Evolutionary conservation across 1,140 invertebrate species (phyloP).

Genomic region (Phymastichus coffea): DNA sequence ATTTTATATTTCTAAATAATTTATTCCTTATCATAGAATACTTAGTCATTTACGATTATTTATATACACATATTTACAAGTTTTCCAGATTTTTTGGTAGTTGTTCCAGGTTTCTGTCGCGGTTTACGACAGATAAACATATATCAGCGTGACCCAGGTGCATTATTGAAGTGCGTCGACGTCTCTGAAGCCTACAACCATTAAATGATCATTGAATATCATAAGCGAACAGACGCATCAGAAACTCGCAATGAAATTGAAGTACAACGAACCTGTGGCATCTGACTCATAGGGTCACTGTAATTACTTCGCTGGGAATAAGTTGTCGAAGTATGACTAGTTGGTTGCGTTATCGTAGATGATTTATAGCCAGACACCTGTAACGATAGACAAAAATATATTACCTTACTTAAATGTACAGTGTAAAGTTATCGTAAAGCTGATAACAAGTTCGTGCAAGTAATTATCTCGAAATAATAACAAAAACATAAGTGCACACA

Average conservation of each 20-base stretch:
- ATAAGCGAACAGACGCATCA: no score
- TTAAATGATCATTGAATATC: no score
- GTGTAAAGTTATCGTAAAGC: no score
- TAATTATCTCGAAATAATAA: no score
- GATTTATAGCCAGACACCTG: conserved; percentile 51
- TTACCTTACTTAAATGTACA: no score
- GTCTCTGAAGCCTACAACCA: conserved; percentile 11
- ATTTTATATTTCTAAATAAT: no score
- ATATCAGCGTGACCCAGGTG: conserved; percentile 14
- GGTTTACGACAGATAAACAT: not conserved
- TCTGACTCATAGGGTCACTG: conserved; percentile 47
- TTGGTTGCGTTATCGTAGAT: conserved; percentile 42
- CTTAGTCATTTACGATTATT: no score
- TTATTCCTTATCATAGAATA: no score
- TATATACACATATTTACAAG: conserved; percentile 21
- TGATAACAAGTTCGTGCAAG: no score
- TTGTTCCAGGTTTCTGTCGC: no score
- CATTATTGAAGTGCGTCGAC: conserved; percentile 15
- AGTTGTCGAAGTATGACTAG: conserved; percentile 43
- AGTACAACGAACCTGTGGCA: conserved; percentile 33
- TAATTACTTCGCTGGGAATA: conserved; percentile 50
- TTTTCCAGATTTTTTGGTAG: conserved; percentile 14
- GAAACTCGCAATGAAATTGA: no score
- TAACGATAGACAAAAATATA: not conserved
- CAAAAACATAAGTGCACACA: not conserved